Base-by-base conservation (phyloP, 2,113 vertebrate genomes). In the Excalfactoria chinensis region DNA sequence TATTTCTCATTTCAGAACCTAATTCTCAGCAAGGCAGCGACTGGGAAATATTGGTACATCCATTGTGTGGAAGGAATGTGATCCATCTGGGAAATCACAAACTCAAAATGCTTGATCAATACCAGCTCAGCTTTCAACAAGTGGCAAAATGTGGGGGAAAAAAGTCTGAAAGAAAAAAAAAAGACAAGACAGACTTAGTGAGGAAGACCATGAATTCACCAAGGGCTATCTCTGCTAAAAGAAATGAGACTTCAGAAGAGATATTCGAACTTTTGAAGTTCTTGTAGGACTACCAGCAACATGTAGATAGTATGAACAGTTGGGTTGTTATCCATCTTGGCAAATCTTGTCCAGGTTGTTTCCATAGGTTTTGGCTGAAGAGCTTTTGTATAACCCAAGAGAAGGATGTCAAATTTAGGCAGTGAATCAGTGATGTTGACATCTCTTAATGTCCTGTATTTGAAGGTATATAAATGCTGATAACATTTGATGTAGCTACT, bases 1-100 rank as follows among this genome's bases (percentile, higher is more conserved):
- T 94, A 35, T 92, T 94, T 96, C 75, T 96, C 84, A 72, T 96
- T 96, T 90, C 94, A 96, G 96, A 89, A 79, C 59, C 26, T 90
- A 67, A 62, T 89, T 1, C 5, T 14, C 92, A 90, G 81, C 77
- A 90, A 89, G 59, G 67, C 77, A 82, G 28, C 62, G 67, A 79
- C 71, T 89, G 80, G 34, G 59, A 93, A 85, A 67, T 86, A 46
- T 43, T 93, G 73, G 55, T 66, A 19, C 70, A 82, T 84, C 88
- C 63, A 9, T 84, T 86, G 60, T 79, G 48, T 93, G 89, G 84
- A 95, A 96, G 68, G 74, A 94, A 68, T 63, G 75, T 92, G 94
- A 92, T 46, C 37, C 72, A 60, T 76, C 89, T 95, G 78, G 55
- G 71, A 94, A 93, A 73, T 90, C 43, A 56, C 84, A 84, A 79